A percentile compares a stretch with the other conserved stretches of the same genome.
Evolutionary conservation across 1,140 invertebrate genomes (phyloP).

Genomic region (Brachionus angularis): DNA sequence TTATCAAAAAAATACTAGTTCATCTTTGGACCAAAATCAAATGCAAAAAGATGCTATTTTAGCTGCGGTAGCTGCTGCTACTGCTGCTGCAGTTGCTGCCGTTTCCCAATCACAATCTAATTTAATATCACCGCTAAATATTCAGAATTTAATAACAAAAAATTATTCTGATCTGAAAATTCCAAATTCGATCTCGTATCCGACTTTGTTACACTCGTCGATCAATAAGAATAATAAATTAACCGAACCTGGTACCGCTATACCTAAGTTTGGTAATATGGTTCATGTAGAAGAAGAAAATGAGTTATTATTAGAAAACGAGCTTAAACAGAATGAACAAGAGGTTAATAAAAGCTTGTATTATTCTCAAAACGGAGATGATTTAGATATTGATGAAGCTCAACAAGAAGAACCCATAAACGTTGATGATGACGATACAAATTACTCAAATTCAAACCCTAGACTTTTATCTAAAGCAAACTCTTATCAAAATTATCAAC

Average conservation of each 20-base stretch:
- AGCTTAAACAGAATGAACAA: background rate
- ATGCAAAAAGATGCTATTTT: background rate
- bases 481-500: too few species aligned
- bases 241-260: background rate
- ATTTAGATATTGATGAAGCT: too few species aligned
- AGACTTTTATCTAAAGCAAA: too few species aligned
- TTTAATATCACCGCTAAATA: background rate
- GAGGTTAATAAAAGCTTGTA: background rate
- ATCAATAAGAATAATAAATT: too few species aligned
- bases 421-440: background rate
- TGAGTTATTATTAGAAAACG: constrained; percentile 23
- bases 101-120: too few species aligned
- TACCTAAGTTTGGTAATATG: constrained; percentile 31
- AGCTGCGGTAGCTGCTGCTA: background rate
- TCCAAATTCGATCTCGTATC: too few species aligned
- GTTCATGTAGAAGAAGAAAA: constrained; percentile 44
- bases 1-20: background rate
- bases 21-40: background rate
- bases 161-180: background rate
- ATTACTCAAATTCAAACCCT: background rate
- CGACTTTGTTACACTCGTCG: background rate
- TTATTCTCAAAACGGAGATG: too few species aligned
- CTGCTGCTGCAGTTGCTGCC: background rate
- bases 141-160: constrained; percentile 5
- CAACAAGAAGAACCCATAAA: too few species aligned